Percentiles rank a stretch among this genome's conserved stretches.
phyloP scores from a whole-genome alignment of 2,888 invertebrate genomes.

The Chesias legatella region DNA sequence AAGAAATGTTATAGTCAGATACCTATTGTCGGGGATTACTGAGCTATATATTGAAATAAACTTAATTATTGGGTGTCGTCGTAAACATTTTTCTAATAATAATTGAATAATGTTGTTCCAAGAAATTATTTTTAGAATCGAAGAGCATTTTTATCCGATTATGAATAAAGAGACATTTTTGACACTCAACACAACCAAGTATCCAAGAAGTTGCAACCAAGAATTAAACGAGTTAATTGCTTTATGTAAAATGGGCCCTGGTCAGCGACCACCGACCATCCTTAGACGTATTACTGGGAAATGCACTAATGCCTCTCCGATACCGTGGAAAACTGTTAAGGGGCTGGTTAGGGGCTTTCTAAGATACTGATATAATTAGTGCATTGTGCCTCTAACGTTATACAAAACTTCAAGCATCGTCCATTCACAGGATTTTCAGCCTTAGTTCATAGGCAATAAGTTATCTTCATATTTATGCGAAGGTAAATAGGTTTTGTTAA shows the following conservation, averaged over 20 bases:
- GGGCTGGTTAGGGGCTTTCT: slow-evolving; percentile 78
- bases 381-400: slow-evolving; percentile 68
- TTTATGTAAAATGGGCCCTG: slow-evolving; percentile 44
- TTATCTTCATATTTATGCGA: neutral
- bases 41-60: too few relatives aligned
- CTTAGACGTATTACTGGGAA: slow-evolving; percentile 76
- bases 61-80: too few relatives aligned
- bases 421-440: slow-evolving; percentile 26
- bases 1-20: too few relatives aligned
- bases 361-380: slow-evolving; percentile 79
- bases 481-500: slow-evolving; percentile 30
- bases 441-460: slow-evolving; percentile 25
- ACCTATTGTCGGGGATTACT: too few relatives aligned
- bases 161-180: too few relatives aligned
- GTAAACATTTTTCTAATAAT: too few relatives aligned
- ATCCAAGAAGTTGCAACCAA: too few relatives aligned
- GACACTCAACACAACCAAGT: too few relatives aligned
- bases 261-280: slow-evolving; percentile 72
- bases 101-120: too few relatives aligned
- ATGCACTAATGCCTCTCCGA: slow-evolving; percentile 76
- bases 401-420: slow-evolving; percentile 35
- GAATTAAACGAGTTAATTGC: neutral
- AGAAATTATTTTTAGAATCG: too few relatives aligned
- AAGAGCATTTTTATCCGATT: too few relatives aligned
- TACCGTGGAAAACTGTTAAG: slow-evolving; percentile 78